A percentile compares a stretch with the other conserved stretches of the same genome.
Conservation (phyloP, 2,113 vertebrate genomes). For the Bubo bubo region DNA sequence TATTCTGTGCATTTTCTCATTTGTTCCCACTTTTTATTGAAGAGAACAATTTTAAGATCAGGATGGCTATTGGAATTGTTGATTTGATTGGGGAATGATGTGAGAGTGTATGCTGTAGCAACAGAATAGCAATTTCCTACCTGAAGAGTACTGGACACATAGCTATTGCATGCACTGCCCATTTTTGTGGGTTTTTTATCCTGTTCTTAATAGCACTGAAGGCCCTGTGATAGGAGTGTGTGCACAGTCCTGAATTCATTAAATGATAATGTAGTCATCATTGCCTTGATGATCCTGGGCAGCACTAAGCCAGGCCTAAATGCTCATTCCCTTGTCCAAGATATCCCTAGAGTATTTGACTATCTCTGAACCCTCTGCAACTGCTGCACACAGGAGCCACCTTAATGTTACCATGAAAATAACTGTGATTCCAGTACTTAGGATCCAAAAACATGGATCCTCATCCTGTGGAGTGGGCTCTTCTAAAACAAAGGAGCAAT, state of each 20-base stretch:
- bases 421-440: not conserved
- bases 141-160: fast-evolving
- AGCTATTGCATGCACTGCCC: not conserved
- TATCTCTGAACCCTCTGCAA: not conserved
- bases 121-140: not conserved
- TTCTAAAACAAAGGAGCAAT: not conserved
- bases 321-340: fast-evolving
- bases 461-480: not conserved
- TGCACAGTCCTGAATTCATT: not conserved
- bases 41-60: not conserved
- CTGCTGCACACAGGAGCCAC: not conserved
- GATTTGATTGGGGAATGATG: not conserved
- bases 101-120: not conserved
- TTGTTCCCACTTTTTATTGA: not conserved
- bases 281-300: not conserved
- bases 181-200: not conserved
- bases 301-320: not conserved
- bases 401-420: too few species aligned
- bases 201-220: not conserved
- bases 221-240: not conserved
- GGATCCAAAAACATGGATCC: not conserved
- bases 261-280: not conserved
- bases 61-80: not conserved
- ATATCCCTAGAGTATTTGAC: not conserved
- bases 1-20: not conserved